phyloP scores from a whole-genome alignment of 2,113 vertebrate species.

The Muntiacus muntjak region DNA sequence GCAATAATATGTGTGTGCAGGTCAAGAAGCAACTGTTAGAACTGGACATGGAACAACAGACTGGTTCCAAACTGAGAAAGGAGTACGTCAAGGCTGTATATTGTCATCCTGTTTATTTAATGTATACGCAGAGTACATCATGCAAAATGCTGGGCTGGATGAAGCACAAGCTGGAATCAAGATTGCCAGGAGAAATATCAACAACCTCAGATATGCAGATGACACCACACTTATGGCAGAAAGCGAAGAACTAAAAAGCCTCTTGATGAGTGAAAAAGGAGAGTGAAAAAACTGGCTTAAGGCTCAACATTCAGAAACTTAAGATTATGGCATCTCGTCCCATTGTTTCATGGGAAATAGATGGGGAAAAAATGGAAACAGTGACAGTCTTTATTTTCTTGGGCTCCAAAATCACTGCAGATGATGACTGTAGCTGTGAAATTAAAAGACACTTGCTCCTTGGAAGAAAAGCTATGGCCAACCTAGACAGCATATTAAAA shows the following conservation, averaged over 20 bases:
- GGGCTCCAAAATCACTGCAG: background rate
- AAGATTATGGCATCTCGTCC: background rate
- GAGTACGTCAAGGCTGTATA: background rate
- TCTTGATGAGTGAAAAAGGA: background rate
- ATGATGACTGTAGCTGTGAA: background rate
- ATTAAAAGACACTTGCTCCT: background rate
- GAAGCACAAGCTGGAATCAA: background rate
- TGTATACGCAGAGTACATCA: background rate
- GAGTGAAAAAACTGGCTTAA: background rate
- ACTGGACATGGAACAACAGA: background rate
- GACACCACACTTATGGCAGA: background rate
- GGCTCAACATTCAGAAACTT: background rate
- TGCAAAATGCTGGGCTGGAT: background rate
- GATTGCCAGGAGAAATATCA: background rate
- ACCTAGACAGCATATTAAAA: background rate
- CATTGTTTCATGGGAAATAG: background rate
- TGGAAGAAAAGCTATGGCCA: background rate
- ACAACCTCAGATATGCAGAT: background rate
- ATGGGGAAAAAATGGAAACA: background rate
- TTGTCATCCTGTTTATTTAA: background rate
- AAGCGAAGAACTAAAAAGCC: background rate
- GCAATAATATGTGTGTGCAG: background rate
- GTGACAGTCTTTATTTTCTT: background rate
- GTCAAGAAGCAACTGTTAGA: background rate
- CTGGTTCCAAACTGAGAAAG: fast-evolving